Base-by-base conservation (phyloP, 2,797 vertebrate species). In the Eospalax fontanierii region DNA sequence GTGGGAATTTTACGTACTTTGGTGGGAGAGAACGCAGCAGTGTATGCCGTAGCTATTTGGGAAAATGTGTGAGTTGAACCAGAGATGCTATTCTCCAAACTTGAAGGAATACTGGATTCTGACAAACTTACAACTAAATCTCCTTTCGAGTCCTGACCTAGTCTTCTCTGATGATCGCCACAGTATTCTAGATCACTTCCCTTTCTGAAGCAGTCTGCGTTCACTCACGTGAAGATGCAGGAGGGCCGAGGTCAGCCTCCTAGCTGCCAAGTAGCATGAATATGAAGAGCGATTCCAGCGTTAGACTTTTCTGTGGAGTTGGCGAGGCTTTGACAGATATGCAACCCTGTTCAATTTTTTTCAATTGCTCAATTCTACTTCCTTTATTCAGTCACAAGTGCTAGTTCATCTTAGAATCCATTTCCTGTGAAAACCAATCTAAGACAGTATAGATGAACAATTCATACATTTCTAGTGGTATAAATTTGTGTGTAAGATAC, bases 401-500 rank as follows among this genome's bases (percentile, higher is more conserved):
- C 21, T 78, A 54, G 59, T 86, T 54, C 80, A 59, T 21, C 9
- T n/a, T 40, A 57, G 22, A 88, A 30, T 82, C n/a, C 79, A 73
- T 90, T 89, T 80, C 54, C 68, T 57, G 12, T 46, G 50, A 54
- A 91, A 93, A 10, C 57, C 21, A 82, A 83, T 3, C n/a, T 38
- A 76, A 80, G 33, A 81, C 35, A 89, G 10, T 16, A 18, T 24
- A 43, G 40, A 4, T 59, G 24, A 91, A 87, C 19, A 84, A 85
- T 38, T 54, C 59, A 65, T 19, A 38, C 19, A 68, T 57, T 68
- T 18, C 21, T 92, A 46, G 26, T 40, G 12, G 4, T 57, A 40
- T 54, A 68, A 43, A 66, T 61, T 85, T 92, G 50, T 22, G 63
- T 68, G 84, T 81, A 93, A 82, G 18, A 65, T 93, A 63, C 50